Base-by-base conservation (phyloP, 2,888 invertebrate genomes). In the Melieria picta region DNA sequence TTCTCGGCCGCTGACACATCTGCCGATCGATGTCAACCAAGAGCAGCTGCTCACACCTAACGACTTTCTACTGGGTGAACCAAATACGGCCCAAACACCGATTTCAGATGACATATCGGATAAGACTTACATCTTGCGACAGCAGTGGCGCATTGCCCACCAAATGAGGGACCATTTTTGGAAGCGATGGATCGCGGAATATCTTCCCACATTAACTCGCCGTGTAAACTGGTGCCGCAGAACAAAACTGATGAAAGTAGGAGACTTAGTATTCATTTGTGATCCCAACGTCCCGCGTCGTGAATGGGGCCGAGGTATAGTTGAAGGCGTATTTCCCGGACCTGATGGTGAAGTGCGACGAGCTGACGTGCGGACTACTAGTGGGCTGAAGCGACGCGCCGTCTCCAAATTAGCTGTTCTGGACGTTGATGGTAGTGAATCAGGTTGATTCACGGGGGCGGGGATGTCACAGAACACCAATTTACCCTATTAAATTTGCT, bases 161-260 rank as follows among this genome's bases (percentile, higher is more conserved):
- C 60, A 60, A 45, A 30, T 60, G 9, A 30, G 60, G 9, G 60
- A 60, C 30, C 60, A 60, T 30, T 30, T 60, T 3, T 60, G 60
- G 60, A 30, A 45, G 11, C 42, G 60, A 7, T 60, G 60, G 46
- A 62, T 62, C 46, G 6, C 13, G 7, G 62, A 62, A 42, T 62
- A 62, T 46, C 13, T 62, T 13, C 47, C 62, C 16, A 62, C 62
- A 7, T 62, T 62, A 7, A 62, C 62, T 4, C 47, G 47, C 9
- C 78, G 71, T 47, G 72, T 74, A 65, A 74, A 65, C 16, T 46
- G 47, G 30, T 71, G 74, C 74, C 74, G 72, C 72, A 77, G 65
- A 72, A 72, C 74, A 75, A 69, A 71, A 70, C 62, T 4, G n/a
- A 84, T 73, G 81, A 80, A 79, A 80, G 79, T 79, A 80, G 76